Evolutionary conservation across 2,888 invertebrate species (phyloP).

Genomic region (Acrobeloides nanus): DNA sequence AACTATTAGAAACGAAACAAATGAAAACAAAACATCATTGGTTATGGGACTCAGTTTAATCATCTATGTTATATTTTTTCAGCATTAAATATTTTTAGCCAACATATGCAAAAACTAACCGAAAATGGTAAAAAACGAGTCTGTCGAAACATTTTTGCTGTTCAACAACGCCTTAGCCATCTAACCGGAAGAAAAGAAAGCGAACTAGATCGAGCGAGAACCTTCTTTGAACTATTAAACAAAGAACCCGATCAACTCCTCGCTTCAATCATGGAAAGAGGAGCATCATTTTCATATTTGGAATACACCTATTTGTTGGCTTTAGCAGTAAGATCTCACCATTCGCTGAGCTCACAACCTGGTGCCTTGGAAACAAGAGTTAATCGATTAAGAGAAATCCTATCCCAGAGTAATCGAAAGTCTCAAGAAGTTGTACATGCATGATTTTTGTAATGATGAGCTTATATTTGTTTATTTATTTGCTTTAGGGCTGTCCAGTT

Average conservation of each 20-base stretch:
- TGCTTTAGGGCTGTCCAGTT: too few relatives aligned
- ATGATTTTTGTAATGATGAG: background rate
- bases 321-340: constrained; percentile 67
- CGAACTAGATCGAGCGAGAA: constrained; percentile 78
- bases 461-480: background rate
- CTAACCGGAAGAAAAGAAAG: constrained; percentile 66
- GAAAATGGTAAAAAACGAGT: constrained; percentile 70
- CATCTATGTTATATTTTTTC: background rate
- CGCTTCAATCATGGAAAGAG: constrained; percentile 55
- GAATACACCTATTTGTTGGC: constrained; percentile 66
- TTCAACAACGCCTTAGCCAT: constrained; percentile 77
- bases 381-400: constrained; percentile 73
- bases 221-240: constrained; percentile 78
- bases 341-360: constrained; percentile 53
- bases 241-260: constrained; percentile 58
- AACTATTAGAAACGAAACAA: too few relatives aligned
- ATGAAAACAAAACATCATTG: too few relatives aligned
- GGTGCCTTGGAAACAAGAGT: constrained; percentile 61
- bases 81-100: constrained; percentile 59
- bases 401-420: constrained; percentile 53
- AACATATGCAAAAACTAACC: constrained; percentile 72
- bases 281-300: constrained; percentile 76
- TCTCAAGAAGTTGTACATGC: background rate
- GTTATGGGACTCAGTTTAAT: too few relatives aligned
- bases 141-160: constrained; percentile 73